These are phyloP conservation scores for Digitonthophagus gazella DNA, from an alignment of 2,888 invertebrate species.

Conservation along the genomic window DNA sequence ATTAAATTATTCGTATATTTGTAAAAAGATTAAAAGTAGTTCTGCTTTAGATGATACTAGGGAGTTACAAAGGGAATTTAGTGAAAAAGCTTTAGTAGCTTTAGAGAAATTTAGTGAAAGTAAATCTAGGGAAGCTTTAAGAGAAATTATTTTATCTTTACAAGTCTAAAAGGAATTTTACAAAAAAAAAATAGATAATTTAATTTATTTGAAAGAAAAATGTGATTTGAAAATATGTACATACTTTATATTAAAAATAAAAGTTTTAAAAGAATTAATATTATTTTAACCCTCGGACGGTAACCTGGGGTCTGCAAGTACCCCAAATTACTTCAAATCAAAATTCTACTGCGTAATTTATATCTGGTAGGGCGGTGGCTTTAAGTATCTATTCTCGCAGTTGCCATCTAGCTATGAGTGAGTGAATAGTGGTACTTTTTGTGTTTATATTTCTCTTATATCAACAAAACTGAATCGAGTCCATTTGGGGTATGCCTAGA, in stretches of 20 bases:
- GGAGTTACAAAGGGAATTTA: conserved; percentile 69
- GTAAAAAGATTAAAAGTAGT: conserved; percentile 50
- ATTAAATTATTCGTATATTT: conserved; percentile 18
- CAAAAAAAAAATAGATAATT: not conserved
- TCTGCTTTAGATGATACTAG: conserved; percentile 71
- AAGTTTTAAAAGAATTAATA: too few species aligned
- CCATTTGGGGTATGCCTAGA: too few species aligned
- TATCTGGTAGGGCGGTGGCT: too few species aligned
- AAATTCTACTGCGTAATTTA: too few species aligned
- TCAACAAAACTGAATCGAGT: too few species aligned
- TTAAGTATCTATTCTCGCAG: too few species aligned
- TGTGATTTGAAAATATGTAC: conserved; percentile 10
- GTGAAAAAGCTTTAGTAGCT: conserved; percentile 67
- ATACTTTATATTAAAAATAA: not conserved
- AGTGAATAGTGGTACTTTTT: too few species aligned
- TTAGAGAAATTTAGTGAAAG: conserved; percentile 71
- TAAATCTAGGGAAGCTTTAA: conserved; percentile 76
- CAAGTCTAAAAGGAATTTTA: not conserved
- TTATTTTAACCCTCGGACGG: too few species aligned
- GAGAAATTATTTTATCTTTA: conserved; percentile 64
- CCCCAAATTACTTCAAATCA: too few species aligned
- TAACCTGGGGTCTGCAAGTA: too few species aligned
- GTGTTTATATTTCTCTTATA: too few species aligned
- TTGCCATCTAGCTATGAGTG: too few species aligned
- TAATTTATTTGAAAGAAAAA: conserved; percentile 2